Evolutionary conservation across 2,113 vertebrate genomes (phyloP).

Genomic region (Phoenicopterus ruber): DNA sequence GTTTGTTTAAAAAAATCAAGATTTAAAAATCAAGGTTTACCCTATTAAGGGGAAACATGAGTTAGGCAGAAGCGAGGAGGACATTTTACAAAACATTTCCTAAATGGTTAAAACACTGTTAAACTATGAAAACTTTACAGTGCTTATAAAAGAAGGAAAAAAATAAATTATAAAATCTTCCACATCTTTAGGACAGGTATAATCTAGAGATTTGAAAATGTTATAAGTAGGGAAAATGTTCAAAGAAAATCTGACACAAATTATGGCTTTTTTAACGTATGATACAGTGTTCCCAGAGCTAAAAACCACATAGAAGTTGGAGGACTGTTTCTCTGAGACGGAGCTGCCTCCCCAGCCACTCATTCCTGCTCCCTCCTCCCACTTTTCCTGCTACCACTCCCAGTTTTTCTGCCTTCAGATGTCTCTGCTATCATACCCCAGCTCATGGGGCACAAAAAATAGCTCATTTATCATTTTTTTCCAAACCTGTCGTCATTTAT

Average conservation of each 20-base stretch:
- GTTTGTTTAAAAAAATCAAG: background rate
- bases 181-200: background rate
- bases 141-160: background rate
- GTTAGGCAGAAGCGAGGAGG: background rate
- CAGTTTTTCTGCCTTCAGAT: background rate
- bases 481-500: background rate
- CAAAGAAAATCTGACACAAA: conserved; percentile 7
- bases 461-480: background rate
- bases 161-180: background rate
- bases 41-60: background rate
- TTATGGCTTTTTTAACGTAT: background rate
- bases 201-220: conserved; percentile 2
- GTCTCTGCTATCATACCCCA: background rate
- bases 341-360: background rate
- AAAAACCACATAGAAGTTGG: background rate
- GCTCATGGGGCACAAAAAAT: background rate
- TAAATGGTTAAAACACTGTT: background rate
- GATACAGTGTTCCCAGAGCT: background rate
- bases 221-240: background rate
- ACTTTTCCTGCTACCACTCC: background rate
- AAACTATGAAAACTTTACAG: background rate
- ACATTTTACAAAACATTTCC: background rate
- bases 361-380: background rate
- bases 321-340: background rate
- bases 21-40: background rate